Conservation (phyloP, 2,113 vertebrate species). For the Protomyctophum bolini region DNA sequence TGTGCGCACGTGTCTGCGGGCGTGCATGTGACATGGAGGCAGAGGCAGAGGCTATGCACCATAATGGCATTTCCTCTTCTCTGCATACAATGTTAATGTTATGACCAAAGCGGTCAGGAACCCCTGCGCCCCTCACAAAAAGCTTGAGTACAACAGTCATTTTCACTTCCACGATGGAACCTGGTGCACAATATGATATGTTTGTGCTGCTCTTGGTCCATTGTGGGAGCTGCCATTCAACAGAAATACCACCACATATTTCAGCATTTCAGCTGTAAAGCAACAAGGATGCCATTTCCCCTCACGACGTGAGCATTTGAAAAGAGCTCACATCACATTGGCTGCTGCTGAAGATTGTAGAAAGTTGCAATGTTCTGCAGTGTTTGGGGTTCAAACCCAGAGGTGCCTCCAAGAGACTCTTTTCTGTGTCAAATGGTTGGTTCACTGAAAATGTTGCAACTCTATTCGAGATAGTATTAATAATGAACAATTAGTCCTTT, state of each 20-base stretch:
- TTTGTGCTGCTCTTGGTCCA: slow-evolving; percentile 3
- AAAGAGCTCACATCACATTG: not conserved
- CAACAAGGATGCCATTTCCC: slow-evolving; percentile 20
- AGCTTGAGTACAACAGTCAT: not conserved
- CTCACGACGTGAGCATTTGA: not conserved
- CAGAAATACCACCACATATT: not conserved
- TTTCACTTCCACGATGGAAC: not conserved
- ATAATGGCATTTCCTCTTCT: slow-evolving; percentile 16
- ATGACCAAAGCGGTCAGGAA: not conserved
- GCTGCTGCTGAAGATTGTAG: not conserved
- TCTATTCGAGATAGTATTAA: no score
- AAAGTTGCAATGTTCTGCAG: not conserved
- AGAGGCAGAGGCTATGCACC: not conserved
- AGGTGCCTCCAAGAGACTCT: not conserved
- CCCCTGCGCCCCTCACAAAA: slow-evolving; percentile 4
- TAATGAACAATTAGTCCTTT: no score
- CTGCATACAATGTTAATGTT: not conserved
- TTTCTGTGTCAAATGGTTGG: not conserved
- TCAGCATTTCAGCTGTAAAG: slow-evolving; percentile 21
- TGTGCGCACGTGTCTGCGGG: not conserved
- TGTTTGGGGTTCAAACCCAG: not conserved
- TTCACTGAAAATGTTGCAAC: no score
- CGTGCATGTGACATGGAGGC: slow-evolving; percentile 3
- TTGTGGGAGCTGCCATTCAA: slow-evolving; percentile 21
- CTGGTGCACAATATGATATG: not conserved